Conservation (phyloP, 1,140 invertebrate species). For the Campoletis sonorensis region DNA sequence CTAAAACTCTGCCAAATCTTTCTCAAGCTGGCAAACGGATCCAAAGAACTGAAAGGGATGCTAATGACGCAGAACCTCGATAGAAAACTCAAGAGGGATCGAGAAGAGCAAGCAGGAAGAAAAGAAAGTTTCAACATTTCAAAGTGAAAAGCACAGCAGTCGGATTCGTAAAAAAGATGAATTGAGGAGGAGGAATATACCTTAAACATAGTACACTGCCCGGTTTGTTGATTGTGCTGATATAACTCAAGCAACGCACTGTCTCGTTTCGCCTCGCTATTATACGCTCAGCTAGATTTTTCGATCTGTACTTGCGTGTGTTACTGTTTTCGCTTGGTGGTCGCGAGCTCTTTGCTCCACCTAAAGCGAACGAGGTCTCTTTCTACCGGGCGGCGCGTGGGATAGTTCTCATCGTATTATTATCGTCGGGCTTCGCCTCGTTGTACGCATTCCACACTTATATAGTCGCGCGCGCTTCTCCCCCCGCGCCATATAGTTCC, state of each 20-base stretch:
- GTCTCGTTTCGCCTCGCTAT: constrained; percentile 11
- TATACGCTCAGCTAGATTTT: constrained; percentile 27
- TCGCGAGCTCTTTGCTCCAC: constrained; percentile 31
- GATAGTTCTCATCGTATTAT: constrained; percentile 75
- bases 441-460: constrained; percentile 58
- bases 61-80: constrained; percentile 18
- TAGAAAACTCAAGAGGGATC: constrained; percentile 14
- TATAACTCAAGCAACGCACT: background rate
- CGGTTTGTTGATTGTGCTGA: background rate
- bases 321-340: constrained; percentile 31
- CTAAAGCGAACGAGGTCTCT: constrained; percentile 27
- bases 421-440: constrained; percentile 55
- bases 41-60: background rate
- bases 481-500: constrained; percentile 35
- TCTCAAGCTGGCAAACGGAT: background rate
- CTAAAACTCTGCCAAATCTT: background rate
- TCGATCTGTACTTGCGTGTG: background rate
- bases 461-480: constrained; percentile 10
- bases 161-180: background rate
- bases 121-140: background rate
- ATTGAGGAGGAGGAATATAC: background rate
- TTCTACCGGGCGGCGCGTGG: constrained; percentile 63
- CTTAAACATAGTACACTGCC: background rate
- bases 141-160: background rate
- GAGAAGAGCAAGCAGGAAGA: background rate